A percentile compares a stretch with the other conserved stretches of the same genome.
Conservation (phyloP, 2,113 vertebrate genomes). For the Probosciger aterrimus region DNA sequence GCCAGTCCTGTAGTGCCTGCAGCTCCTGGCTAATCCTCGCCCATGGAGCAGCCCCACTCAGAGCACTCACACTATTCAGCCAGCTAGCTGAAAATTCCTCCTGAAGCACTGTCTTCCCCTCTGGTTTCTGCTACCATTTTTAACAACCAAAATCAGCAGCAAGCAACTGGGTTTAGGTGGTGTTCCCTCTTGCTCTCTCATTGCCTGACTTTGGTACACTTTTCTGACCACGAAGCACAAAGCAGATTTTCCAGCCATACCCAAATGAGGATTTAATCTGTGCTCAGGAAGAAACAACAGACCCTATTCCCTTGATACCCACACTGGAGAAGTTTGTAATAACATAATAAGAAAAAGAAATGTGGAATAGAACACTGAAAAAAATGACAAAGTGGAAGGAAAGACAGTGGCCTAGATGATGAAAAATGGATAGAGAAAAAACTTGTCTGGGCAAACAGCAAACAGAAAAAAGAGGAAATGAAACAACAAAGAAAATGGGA, state of each 20-base stretch:
- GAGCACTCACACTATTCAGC: background rate
- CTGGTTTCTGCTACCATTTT: background rate
- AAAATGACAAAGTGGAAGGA: background rate
- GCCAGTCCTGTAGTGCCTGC: background rate
- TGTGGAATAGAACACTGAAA: background rate
- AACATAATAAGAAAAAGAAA: background rate
- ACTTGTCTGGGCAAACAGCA: background rate
- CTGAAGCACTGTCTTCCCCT: background rate
- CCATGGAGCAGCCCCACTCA: background rate
- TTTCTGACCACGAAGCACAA: background rate
- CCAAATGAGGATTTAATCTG: background rate
- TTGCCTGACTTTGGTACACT: background rate
- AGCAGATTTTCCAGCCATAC: background rate
- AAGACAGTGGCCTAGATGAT: background rate
- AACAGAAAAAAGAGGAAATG: background rate
- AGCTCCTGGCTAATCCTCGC: background rate
- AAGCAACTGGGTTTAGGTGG: background rate
- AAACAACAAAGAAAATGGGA: background rate
- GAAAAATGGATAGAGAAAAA: background rate
- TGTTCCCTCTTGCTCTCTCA: background rate
- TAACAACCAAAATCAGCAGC: background rate
- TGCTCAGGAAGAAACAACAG: background rate
- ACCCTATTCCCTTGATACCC: background rate
- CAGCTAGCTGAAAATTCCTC: fast-evolving
- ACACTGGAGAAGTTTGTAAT: background rate